A percentile compares a stretch with the other conserved stretches of the same genome.
These are phyloP conservation scores for Hormaphis cornu DNA, from an alignment of 1,140 invertebrate species.

Conservation along the genomic window DNA sequence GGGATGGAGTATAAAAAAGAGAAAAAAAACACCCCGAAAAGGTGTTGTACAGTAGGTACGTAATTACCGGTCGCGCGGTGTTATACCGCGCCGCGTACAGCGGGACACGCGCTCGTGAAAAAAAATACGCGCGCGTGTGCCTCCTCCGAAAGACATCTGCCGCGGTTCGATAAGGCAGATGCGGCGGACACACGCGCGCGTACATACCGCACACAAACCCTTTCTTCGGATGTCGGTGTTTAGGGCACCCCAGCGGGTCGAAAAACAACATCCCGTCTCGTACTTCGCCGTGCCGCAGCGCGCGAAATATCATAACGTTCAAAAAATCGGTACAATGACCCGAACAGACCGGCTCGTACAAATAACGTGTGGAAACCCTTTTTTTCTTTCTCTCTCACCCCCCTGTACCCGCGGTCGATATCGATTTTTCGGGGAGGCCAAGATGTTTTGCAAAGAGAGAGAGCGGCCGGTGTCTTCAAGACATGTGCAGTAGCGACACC, in stretches of 20 bases:
- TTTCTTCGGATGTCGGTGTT: conserved; percentile 29
- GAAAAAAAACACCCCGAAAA: neutral
- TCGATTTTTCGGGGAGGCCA: neutral
- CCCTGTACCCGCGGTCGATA: too few relatives aligned
- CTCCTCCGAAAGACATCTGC: conserved; percentile 25
- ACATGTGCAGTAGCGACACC: neutral
- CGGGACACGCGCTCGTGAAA: neutral
- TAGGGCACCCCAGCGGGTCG: conserved; percentile 26
- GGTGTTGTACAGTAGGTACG: neutral
- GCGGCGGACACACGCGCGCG: neutral
- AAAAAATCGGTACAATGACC: conserved; percentile 26
- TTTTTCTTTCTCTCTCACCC: neutral
- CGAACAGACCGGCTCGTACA: neutral
- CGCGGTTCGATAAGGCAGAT: conserved; percentile 17
- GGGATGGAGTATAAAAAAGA: neutral
- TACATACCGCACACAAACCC: conserved; percentile 23
- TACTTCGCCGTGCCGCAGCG: neutral
- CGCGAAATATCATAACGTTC: neutral
- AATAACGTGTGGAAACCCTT: neutral
- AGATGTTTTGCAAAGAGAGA: neutral
- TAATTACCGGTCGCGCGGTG: too few relatives aligned
- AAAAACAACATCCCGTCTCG: conserved; percentile 11
- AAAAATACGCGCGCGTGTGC: conserved; percentile 11
- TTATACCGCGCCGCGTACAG: neutral
- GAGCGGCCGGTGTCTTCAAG: conserved; percentile 16